A percentile compares a stretch with the other conserved stretches of the same genome.
phyloP scores from a whole-genome alignment of 2,797 vertebrate species.

The Mus spretus region DNA sequence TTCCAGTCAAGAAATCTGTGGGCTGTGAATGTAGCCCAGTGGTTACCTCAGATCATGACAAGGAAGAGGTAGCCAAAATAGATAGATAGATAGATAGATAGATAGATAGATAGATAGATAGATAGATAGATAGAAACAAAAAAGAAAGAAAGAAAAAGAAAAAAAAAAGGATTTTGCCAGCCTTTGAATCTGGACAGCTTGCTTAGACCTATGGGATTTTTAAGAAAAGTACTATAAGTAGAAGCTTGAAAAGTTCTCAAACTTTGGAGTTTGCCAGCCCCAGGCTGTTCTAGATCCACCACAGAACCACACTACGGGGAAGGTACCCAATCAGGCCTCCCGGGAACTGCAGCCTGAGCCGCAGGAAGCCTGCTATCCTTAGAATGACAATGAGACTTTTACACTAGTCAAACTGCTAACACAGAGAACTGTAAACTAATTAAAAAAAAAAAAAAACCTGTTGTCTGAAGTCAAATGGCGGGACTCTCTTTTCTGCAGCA shows the following conservation, averaged over 20 bases:
- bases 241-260: background rate
- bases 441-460: background rate
- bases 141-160: too few species aligned
- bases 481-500: background rate
- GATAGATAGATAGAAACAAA: too few species aligned
- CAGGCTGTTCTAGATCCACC: background rate
- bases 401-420: background rate
- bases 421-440: background rate
- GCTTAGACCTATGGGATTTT: background rate
- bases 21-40: background rate
- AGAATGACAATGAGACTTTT: background rate
- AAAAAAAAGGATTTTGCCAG: background rate
- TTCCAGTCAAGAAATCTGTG: conserved; percentile 23
- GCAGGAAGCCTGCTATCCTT: background rate
- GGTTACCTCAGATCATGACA: background rate
- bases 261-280: background rate
- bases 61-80: background rate
- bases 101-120: too few species aligned
- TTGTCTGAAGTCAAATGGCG: background rate
- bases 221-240: background rate
- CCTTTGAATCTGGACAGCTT: background rate
- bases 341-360: background rate
- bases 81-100: too few species aligned
- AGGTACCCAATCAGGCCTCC: background rate
- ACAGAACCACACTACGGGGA: background rate